Evolutionary conservation across 2,888 invertebrate species (phyloP).

Genomic region (Apodemia duryi): DNA sequence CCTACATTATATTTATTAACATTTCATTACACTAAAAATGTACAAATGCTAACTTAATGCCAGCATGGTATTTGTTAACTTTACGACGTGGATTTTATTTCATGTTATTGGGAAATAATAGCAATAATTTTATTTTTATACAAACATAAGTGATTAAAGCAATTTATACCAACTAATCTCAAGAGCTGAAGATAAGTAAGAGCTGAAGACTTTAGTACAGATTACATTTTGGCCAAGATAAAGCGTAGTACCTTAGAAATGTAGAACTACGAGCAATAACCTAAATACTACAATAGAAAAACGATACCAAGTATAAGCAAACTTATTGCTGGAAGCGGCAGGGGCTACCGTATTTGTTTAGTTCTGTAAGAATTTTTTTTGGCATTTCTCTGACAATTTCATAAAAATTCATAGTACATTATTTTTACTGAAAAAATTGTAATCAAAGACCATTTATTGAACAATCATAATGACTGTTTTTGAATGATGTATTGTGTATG

Average conservation of each 20-base stretch:
- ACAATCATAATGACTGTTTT: too few species aligned
- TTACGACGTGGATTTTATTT: conserved; percentile 13
- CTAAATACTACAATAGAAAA: background rate
- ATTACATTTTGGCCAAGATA: background rate
- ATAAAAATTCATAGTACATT: background rate
- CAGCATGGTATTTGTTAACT: conserved; percentile 7
- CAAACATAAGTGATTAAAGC: background rate
- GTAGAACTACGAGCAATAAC: background rate
- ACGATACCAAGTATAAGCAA: background rate
- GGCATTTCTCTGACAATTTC: background rate
- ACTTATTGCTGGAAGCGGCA: background rate
- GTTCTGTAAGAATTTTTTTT: background rate
- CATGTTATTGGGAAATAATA: background rate
- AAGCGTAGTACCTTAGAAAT: background rate
- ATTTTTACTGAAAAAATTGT: too few species aligned
- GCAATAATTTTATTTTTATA: conserved; percentile 16
- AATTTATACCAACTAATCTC: too few species aligned
- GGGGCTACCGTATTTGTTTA: too few species aligned
- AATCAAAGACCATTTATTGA: too few species aligned
- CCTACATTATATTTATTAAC: conserved; percentile 12
- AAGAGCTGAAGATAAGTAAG: too few species aligned
- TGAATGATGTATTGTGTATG: too few species aligned
- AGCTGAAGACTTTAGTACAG: background rate
- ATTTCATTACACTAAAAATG: conserved; percentile 15
- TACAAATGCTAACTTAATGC: conserved; percentile 11